Conservation (phyloP, 2,797 vertebrate species). For the Lepilemur ruficaudatus region DNA sequence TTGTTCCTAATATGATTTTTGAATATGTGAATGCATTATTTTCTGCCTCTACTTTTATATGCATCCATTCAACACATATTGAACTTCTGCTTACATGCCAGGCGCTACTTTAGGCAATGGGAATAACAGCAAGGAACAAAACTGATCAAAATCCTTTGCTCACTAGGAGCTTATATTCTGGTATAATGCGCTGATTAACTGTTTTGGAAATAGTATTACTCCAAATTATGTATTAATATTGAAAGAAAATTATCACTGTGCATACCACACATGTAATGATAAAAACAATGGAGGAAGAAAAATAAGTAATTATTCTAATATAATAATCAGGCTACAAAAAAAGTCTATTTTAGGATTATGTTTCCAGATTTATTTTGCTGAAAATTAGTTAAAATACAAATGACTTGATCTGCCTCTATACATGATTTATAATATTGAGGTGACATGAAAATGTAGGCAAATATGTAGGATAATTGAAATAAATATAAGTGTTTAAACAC, state of each 20-base stretch:
- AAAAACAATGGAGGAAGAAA: background rate
- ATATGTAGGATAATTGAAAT: background rate
- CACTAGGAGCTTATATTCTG: background rate
- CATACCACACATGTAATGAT: background rate
- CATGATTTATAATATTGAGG: background rate
- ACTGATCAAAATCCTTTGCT: background rate
- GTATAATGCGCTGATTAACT: background rate
- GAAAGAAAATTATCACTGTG: background rate
- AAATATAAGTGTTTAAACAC: background rate
- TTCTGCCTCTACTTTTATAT: background rate
- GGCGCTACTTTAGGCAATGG: background rate
- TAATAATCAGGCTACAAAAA: background rate
- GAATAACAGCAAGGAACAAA: background rate
- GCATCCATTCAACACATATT: background rate
- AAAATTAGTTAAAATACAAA: background rate
- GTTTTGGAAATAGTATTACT: background rate
- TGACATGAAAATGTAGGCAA: background rate
- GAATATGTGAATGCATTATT: background rate
- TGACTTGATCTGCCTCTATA: background rate
- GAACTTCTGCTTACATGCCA: background rate
- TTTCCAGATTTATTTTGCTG: background rate
- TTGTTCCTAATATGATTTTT: background rate
- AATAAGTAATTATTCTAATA: background rate
- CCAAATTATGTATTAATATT: background rate
- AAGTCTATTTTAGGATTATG: background rate